A percentile compares a stretch with the other conserved stretches of the same genome.
phyloP scores from a whole-genome alignment of 2,888 invertebrate genomes.

The Iphiclides podalirius region DNA sequence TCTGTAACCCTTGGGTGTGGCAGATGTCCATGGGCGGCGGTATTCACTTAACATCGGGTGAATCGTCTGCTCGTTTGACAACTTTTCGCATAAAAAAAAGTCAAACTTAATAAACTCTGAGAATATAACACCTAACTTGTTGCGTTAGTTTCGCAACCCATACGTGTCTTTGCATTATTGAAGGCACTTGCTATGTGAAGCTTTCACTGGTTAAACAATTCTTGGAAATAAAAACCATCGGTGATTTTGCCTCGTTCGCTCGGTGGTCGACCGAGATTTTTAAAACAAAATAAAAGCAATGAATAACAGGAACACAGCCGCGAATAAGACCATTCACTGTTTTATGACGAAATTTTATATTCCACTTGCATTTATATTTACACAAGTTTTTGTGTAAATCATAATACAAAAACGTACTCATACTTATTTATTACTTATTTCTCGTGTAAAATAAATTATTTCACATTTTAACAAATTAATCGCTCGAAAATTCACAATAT shows the following conservation, averaged over 20 bases:
- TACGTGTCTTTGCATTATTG: conserved; percentile 46
- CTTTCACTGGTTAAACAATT: conserved; percentile 62
- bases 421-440: too few species aligned
- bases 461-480: too few species aligned
- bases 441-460: too few species aligned
- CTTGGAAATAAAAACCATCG: conserved; percentile 56
- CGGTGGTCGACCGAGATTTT: background rate
- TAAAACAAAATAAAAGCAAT: conserved; percentile 3
- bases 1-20: too few species aligned
- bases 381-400: too few species aligned
- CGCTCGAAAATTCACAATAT: too few species aligned
- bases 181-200: conserved; percentile 52
- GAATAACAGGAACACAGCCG: conserved; percentile 4
- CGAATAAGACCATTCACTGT: background rate
- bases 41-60: too few species aligned
- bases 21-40: too few species aligned
- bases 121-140: conserved; percentile 8
- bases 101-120: background rate
- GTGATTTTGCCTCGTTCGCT: conserved; percentile 29
- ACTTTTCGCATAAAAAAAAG: too few species aligned
- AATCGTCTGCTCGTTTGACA: too few species aligned
- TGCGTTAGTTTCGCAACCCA: conserved; percentile 38
- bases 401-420: too few species aligned
- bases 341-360: background rate
- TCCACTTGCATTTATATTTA: too few species aligned